phyloP scores from a whole-genome alignment of 64 coral and sea anemone genomes.

The Actinia equina region DNA sequence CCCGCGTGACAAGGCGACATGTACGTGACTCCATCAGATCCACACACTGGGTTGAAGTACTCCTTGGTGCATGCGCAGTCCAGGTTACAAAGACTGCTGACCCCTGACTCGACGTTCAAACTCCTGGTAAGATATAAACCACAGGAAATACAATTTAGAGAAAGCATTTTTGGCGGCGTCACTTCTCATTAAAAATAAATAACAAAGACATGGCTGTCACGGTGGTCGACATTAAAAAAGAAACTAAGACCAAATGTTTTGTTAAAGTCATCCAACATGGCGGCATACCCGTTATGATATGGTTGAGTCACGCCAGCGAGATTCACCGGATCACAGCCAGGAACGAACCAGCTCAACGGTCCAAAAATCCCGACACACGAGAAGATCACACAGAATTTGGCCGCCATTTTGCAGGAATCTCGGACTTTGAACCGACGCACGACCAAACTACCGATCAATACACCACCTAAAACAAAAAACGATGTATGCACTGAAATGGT shows the following conservation, averaged over 20 bases:
- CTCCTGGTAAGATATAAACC: background rate
- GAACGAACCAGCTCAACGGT: slow-evolving; percentile 62
- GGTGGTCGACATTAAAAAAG: too few species aligned
- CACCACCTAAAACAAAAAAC: slow-evolving; percentile 36
- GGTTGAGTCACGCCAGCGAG: slow-evolving; percentile 65
- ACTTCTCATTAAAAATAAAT: too few species aligned
- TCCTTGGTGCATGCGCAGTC: slow-evolving; percentile 68
- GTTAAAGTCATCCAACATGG: too few species aligned
- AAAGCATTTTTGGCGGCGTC: too few species aligned
- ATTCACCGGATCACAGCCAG: slow-evolving; percentile 68
- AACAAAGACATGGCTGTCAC: too few species aligned
- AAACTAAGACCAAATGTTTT: too few species aligned
- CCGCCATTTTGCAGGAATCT: slow-evolving; percentile 69
- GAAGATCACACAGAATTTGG: slow-evolving; percentile 63
- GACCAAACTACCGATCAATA: slow-evolving; percentile 60
- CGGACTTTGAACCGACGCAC: slow-evolving; percentile 76
- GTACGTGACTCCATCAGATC: slow-evolving; percentile 78
- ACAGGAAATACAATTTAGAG: background rate
- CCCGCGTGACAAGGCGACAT: slow-evolving; percentile 93
- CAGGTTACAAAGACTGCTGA: slow-evolving; percentile 50
- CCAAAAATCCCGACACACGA: slow-evolving; percentile 37
- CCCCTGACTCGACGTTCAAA: background rate
- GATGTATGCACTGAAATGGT: too few species aligned
- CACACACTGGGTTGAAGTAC: slow-evolving; percentile 84
- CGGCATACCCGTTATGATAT: slow-evolving; percentile 57